A percentile compares a stretch with the other conserved stretches of the same genome.
These are phyloP conservation scores for Callipepla californica DNA, from an alignment of 2,113 vertebrate genomes.

Conservation along the genomic window DNA sequence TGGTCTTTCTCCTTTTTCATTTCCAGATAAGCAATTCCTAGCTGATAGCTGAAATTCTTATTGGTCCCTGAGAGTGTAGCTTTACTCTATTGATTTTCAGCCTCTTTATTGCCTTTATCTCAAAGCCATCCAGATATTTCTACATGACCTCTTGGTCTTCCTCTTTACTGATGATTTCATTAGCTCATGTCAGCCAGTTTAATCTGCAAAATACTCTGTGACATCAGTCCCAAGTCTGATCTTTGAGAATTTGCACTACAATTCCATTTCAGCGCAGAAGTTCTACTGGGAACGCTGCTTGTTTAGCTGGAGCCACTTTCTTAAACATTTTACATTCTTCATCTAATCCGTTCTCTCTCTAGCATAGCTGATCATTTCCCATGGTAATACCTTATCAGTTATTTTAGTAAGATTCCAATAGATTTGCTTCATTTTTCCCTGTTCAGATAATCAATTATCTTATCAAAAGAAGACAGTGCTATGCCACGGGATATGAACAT, in stretches of 20 bases:
- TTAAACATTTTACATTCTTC: constrained; percentile 34
- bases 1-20: constrained; percentile 15
- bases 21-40: constrained; percentile 29
- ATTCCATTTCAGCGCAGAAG: neutral
- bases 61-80: neutral
- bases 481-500: neutral
- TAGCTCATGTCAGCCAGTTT: neutral
- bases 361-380: constrained; percentile 12
- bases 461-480: neutral
- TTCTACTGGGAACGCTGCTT: constrained; percentile 14
- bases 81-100: constrained; percentile 47
- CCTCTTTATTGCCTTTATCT: constrained; percentile 34
- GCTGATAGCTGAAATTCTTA: constrained; percentile 30
- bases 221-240: neutral
- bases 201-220: neutral
- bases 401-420: constrained; percentile 18
- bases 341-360: constrained; percentile 22
- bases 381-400: neutral
- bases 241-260: constrained; percentile 4
- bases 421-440: neutral
- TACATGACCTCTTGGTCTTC: constrained; percentile 5
- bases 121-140: constrained; percentile 26
- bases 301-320: neutral
- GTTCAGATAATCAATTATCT: neutral
- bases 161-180: constrained; percentile 7